These are phyloP conservation scores for Mobula birostris DNA, from an alignment of 2,113 vertebrate genomes.

Conservation along the genomic window DNA sequence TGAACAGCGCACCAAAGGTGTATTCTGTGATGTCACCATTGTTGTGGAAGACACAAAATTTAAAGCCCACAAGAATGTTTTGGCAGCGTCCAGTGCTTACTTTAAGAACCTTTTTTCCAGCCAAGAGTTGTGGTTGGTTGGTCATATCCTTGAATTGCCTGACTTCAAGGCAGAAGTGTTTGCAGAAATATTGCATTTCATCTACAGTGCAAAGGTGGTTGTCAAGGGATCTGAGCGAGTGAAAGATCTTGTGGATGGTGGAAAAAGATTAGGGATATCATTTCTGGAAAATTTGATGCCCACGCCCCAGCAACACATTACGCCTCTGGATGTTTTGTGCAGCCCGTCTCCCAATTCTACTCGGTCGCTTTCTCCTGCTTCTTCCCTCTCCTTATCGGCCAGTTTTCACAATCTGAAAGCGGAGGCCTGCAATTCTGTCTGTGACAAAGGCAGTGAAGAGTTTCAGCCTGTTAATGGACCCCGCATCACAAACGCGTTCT, in stretches of 20 bases:
- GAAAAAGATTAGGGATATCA: constrained; percentile 87
- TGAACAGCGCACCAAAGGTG: constrained; percentile 85
- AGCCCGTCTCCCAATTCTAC: constrained; percentile 40
- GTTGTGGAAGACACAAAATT: constrained; percentile 98
- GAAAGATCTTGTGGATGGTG: constrained; percentile 75
- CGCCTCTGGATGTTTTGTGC: constrained; percentile 39
- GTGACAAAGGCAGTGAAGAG: constrained; percentile 68
- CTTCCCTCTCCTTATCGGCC: constrained; percentile 33
- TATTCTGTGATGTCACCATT: constrained; percentile 92
- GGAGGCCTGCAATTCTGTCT: constrained; percentile 46
- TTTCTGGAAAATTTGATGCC: constrained; percentile 79
- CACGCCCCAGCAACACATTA: constrained; percentile 48
- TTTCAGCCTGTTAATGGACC: constrained; percentile 73
- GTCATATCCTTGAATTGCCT: constrained; percentile 85
- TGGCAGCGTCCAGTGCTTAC: constrained; percentile 91
- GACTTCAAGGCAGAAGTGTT: constrained; percentile 95
- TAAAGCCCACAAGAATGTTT: constrained; percentile 88
- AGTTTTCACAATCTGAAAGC: constrained; percentile 48
- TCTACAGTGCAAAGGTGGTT: constrained; percentile 86
- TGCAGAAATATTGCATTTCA: constrained; percentile 89
- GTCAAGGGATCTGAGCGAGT: constrained; percentile 68
- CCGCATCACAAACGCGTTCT: constrained; percentile 94
- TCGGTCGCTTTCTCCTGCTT: constrained; percentile 40
- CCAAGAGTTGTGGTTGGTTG: constrained; percentile 69
- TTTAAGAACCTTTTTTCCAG: constrained; percentile 84